Evolutionary conservation across 2,113 vertebrate species (phyloP), one percentile per base, ranked within the genome.

Genomic region (Copsychus sechellarum): DNA sequence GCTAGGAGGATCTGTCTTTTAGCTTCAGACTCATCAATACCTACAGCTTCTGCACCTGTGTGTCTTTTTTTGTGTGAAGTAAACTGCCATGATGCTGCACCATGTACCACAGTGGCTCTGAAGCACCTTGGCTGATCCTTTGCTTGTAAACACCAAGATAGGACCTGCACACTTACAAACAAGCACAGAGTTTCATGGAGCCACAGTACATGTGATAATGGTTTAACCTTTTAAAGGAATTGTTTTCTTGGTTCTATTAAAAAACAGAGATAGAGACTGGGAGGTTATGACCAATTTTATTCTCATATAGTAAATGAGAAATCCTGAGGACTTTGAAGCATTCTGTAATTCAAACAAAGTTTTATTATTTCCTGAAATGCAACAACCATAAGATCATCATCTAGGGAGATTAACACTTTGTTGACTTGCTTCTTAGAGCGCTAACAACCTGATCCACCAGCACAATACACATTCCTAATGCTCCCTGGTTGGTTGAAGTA

Each of bases 331-430:
- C 43, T 93, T 85, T 17, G n/a, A 85, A 70, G n/a, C 31, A 51
- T 81, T 88, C 34, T 19, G 34, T 81, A 93, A 73, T 88, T 93
- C 71, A 81, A 90, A 86, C 40, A 61, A 82, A 95, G 43, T 86
- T 94, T 79, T 72, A 38, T 79, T 61, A n/a, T 83, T 76, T 94
- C 72, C 80, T 96, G 77, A 88, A 90, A 79, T 48, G 62, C 45
- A 84, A 50, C 43, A 64, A 64, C 18, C 66, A 86, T 69, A 61
- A 88, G 28, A 81, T 84, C 64, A 84, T 57, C 79, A 45, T 81
- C 57, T 54, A 88, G 36, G 53, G 54, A 72, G 69, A 65, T 96
- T 84, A 96, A 92, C 60, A 53, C 53, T 67, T 71, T 25, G 31
- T 42, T 81, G 14, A 67, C 69, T 67, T 90, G 31, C 53, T 86